Percentiles rank a stretch among this genome's conserved stretches.
These are phyloP conservation scores for Coendou prehensilis DNA, from an alignment of 2,797 vertebrate genomes.

Conservation along the genomic window DNA sequence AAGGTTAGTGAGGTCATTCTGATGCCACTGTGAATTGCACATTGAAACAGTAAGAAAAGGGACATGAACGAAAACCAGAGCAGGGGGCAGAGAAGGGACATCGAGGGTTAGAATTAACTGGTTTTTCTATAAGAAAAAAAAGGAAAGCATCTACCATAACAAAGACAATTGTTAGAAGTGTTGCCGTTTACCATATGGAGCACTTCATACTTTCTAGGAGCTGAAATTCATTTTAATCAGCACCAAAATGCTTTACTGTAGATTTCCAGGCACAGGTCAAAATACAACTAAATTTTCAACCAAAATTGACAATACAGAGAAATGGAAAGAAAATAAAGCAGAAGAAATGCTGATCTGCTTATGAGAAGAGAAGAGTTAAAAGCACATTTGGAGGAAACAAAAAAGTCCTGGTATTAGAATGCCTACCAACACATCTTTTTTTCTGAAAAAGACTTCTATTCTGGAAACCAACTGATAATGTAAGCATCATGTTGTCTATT, in stretches of 20 bases:
- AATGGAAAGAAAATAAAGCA: background rate
- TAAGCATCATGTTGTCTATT: background rate
- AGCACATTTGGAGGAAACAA: background rate
- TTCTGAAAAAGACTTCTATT: slow-evolving; percentile 43
- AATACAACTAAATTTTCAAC: slow-evolving; percentile 49
- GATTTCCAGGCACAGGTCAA: slow-evolving; percentile 46
- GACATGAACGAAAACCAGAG: background rate
- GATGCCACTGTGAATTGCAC: background rate
- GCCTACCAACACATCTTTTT: background rate
- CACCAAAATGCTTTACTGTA: slow-evolving; percentile 34
- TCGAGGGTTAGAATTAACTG: background rate
- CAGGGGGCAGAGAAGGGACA: background rate
- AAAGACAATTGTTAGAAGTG: background rate
- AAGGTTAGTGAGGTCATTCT: slow-evolving; percentile 13
- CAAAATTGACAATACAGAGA: slow-evolving; percentile 9
- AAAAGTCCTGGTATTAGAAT: background rate
- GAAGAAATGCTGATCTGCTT: slow-evolving; percentile 1
- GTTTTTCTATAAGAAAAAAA: background rate
- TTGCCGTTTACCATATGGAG: background rate
- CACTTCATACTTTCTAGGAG: slow-evolving; percentile 15
- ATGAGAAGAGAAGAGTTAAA: slow-evolving; percentile 40
- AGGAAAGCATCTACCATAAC: background rate
- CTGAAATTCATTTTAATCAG: slow-evolving; percentile 24
- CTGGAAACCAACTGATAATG: slow-evolving; percentile 42
- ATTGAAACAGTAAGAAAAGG: slow-evolving; percentile 6